Base-by-base conservation (phyloP, 1,140 invertebrate genomes). In the Calycopis cecrops region DNA sequence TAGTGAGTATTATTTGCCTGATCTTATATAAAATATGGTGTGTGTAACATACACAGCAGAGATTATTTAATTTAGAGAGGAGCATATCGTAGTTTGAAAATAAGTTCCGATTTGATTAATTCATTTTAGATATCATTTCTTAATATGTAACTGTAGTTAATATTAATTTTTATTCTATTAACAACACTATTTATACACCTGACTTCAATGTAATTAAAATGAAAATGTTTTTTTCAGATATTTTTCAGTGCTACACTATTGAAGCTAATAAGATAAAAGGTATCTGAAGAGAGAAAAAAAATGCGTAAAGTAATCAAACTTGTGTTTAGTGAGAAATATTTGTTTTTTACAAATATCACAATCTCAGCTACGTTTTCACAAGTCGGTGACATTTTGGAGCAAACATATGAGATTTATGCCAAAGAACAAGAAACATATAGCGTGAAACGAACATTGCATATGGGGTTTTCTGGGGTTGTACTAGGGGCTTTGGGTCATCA, bases 401-500 rank as follows among this genome's bases (percentile, higher is more conserved):
- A 98, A 84, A 90, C 92, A 55, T 96, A 96, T 81, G 94, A 96
- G 87, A 91, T 95, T 33, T 86, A 92, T 34, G 90, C 88, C 57
- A 88, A 90, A 48, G 87, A 92, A 60, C 86, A 91, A 63, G 77
- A 91, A 7, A 77, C 86, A 56, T 96, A 92, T 89, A 90, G 94
- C 73, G 64, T 65, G 16, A 88, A 72, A 47, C 89, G 96, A 71
- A 96, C 95, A 2, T 75, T 85, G 55, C 92, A 97, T 56, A 97
- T 98, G 94, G 91, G 91, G 3, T 87, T 92, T 40, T 93, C 94
- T 38, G 96, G 97, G n/a, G 84, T 92, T 35, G 91, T 93, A 11
- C 90, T 96, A 3, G 96, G 96, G 21, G 78, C 95, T n/a, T 76
- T 96, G 3, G 95, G 94, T 72, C 96, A 98, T 76, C 91, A 94